Percentiles rank a stretch among this genome's conserved stretches.
phyloP scores from a whole-genome alignment of 2,113 vertebrate species.

The Ceuthmochares aereus region DNA sequence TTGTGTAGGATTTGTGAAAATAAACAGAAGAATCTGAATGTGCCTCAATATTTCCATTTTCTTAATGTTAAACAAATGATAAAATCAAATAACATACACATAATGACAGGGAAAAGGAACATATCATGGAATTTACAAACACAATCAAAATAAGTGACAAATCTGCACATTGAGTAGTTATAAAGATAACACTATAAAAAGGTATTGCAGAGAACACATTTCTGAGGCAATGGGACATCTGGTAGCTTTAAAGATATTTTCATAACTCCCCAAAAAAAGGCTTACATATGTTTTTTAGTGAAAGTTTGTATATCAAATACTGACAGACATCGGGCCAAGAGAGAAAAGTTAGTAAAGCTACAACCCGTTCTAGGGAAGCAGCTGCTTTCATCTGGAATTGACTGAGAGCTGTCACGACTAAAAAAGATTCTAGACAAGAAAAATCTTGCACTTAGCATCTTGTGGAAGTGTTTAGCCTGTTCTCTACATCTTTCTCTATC shows the following conservation, averaged over 20 bases:
- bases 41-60: not conserved
- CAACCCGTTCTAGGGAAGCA: not conserved
- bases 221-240: not conserved
- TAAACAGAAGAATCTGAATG: not conserved
- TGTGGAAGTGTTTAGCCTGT: not conserved
- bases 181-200: not conserved
- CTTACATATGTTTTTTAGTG: not conserved
- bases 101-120: not conserved
- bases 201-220: not conserved
- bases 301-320: not conserved
- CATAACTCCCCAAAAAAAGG: not conserved
- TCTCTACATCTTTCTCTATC: not conserved
- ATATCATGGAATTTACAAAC: not conserved
- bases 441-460: not conserved
- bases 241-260: not conserved
- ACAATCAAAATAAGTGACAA: not conserved
- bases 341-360: not conserved
- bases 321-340: not conserved
- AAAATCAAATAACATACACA: not conserved
- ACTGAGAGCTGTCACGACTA: not conserved
- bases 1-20: not conserved
- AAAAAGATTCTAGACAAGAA: slow-evolving; percentile 3
- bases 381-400: slow-evolving; percentile 35
- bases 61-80: not conserved
- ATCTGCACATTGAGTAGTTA: accelerated